Evolutionary conservation across 2,888 invertebrate genomes (phyloP).

Genomic region (Stenolophus ochropezus): DNA sequence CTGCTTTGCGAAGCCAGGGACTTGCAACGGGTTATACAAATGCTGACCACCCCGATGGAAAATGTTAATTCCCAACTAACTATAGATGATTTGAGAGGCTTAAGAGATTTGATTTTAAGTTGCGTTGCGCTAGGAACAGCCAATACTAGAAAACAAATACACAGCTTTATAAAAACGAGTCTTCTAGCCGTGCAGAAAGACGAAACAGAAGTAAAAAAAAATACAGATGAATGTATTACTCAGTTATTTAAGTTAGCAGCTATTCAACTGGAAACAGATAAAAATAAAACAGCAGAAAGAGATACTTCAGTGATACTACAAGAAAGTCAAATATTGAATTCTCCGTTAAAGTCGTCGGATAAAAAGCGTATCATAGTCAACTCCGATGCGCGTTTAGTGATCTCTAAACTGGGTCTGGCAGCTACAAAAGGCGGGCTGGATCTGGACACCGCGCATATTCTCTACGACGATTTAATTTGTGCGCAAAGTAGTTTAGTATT

Average conservation of each 20-base stretch:
- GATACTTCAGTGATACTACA: background rate
- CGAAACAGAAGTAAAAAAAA: conserved; percentile 71
- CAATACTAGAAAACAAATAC: conserved; percentile 74
- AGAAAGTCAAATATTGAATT: too few relatives aligned
- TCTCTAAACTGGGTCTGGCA: conserved; percentile 84
- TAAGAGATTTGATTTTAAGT: conserved; percentile 80
- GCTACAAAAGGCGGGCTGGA: conserved; percentile 92
- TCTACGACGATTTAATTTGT: conserved; percentile 84
- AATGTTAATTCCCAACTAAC: conserved; percentile 79
- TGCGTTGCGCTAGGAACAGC: conserved; percentile 81
- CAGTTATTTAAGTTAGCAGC: conserved; percentile 74
- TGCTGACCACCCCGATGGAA: conserved; percentile 81
- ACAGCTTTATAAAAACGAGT: conserved; percentile 76
- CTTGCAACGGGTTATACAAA: conserved; percentile 75
- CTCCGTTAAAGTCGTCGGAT: background rate
- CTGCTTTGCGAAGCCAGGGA: conserved; percentile 83
- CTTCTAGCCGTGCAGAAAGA: conserved; percentile 81
- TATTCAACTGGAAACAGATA: conserved; percentile 66
- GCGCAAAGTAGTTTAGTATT: conserved; percentile 87
- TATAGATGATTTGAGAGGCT: conserved; percentile 74
- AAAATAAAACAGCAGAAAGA: conserved; percentile 45
- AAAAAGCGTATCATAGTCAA: conserved; percentile 53
- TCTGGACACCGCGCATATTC: conserved; percentile 79
- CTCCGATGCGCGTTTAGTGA: conserved; percentile 73
- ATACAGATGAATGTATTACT: conserved; percentile 73